Conservation (phyloP, 2,113 vertebrate species). For the Heptranchias perlo region DNA sequence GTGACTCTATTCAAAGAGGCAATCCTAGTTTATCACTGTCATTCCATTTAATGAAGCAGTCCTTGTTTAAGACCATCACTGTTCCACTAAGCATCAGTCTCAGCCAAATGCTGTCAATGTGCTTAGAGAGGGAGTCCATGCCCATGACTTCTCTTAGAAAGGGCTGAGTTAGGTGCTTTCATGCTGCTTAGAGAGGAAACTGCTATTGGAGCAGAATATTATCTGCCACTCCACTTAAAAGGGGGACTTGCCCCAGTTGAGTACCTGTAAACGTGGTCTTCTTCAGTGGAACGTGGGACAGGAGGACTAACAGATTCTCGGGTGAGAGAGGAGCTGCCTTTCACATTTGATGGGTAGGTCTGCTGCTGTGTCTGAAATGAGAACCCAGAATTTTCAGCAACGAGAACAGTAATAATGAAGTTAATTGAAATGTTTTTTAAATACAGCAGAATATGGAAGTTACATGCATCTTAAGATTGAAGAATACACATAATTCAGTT, state of each 20-base stretch:
- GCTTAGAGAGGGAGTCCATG: no score
- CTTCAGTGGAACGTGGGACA: conserved; percentile 66
- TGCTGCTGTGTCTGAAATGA: conserved; percentile 53
- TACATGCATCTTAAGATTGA: background rate
- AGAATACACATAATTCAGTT: background rate
- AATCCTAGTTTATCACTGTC: background rate
- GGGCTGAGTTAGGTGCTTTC: background rate
- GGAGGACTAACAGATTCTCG: conserved; percentile 67
- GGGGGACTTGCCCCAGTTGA: background rate
- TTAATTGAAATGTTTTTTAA: background rate
- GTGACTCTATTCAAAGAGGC: background rate
- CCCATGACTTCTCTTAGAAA: background rate
- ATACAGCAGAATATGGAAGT: background rate
- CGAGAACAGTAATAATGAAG: background rate
- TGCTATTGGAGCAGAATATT: background rate
- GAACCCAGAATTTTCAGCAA: background rate
- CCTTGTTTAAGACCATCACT: background rate
- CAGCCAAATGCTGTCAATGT: background rate
- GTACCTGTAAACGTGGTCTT: conserved; percentile 97
- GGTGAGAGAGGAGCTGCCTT: conserved; percentile 61
- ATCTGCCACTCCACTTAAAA: background rate
- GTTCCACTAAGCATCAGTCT: background rate
- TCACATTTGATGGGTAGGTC: conserved; percentile 66
- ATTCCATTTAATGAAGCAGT: background rate
- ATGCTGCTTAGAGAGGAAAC: background rate